These are phyloP conservation scores for Falco punctatus DNA, from an alignment of 2,113 vertebrate genomes.

Conservation along the genomic window DNA sequence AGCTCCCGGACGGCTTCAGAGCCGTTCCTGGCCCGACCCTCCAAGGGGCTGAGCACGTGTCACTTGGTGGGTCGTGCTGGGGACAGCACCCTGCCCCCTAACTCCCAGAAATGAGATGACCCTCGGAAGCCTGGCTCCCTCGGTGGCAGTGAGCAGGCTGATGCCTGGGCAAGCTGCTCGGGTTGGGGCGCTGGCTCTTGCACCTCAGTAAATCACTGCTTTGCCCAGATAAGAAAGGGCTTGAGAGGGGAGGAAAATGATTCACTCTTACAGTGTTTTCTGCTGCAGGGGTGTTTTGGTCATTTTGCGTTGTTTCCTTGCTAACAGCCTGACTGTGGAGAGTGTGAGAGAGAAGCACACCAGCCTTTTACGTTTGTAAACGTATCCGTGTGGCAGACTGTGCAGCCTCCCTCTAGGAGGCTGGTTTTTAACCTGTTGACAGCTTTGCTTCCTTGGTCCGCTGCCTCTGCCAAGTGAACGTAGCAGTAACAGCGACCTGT, in stretches of 20 bases:
- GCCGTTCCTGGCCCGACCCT: neutral
- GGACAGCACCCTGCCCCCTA: neutral
- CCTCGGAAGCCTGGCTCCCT: neutral
- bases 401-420: neutral
- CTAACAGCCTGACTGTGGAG: neutral
- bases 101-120: neutral
- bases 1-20: neutral
- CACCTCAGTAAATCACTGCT: neutral
- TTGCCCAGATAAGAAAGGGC: neutral
- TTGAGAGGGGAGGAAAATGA: neutral
- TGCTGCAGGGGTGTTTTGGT: neutral
- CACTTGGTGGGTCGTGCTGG: fast-evolving
- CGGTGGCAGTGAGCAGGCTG: neutral
- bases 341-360: neutral
- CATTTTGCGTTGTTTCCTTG: neutral
- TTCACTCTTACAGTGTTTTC: neutral
- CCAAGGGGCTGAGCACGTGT: neutral
- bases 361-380: neutral
- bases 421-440: neutral
- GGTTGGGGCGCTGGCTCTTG: neutral
- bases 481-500: neutral
- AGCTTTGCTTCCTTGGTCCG: neutral
- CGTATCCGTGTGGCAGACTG: neutral
- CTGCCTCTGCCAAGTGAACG: neutral
- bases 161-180: neutral